Evolutionary conservation across 1,140 invertebrate genomes (phyloP), one percentile per base, ranked within the genome.

Genomic region (Tetragonula clypearis): DNA sequence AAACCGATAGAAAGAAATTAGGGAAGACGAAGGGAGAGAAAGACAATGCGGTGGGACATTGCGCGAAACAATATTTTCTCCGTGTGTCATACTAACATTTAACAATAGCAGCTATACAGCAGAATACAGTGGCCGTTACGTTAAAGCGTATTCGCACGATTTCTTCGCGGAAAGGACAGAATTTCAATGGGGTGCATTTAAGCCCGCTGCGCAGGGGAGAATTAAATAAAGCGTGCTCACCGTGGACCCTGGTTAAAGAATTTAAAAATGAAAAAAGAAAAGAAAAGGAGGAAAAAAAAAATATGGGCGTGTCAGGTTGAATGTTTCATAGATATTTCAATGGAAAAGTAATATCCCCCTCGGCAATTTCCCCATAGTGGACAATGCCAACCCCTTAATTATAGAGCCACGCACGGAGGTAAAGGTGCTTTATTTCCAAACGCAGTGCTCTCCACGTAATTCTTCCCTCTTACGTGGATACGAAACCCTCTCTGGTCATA

Each of bases 301-400:
- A 60, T 11, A 26, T 62, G 35, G 82, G 35, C 14, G 62, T 80
- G 58, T 78, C 58, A 30, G 49, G 58, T 55, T 81, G 89, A 89
- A 89, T 88, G 78, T 86, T 89, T 90, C 88, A 89, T 74, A 84
- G 78, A 87, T 88, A 88, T 90, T 86, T 85, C 82, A 85, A 86
- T 81, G 82, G 71, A 79, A 86, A 86, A 88, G 75, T 86, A 89
- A 90, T 87, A 89, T 89, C 84, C 78, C 72, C 77, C 65, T 41
- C 60, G 72, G 66, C 71, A 82, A 87, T 62, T 84, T 87, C 69
- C 49, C 69, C 49, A 77, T 26, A 56, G 55, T 58, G 76, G 30
- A 90, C 87, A 89, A 89, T 85, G 68, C 74, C 49, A 23, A 79
- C 78, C 60, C 66, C 21, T 80, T 89, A 90, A 89, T 90, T 90